Base-by-base conservation (phyloP, 1,140 invertebrate genomes). In the Nautilus pompilius region DNA sequence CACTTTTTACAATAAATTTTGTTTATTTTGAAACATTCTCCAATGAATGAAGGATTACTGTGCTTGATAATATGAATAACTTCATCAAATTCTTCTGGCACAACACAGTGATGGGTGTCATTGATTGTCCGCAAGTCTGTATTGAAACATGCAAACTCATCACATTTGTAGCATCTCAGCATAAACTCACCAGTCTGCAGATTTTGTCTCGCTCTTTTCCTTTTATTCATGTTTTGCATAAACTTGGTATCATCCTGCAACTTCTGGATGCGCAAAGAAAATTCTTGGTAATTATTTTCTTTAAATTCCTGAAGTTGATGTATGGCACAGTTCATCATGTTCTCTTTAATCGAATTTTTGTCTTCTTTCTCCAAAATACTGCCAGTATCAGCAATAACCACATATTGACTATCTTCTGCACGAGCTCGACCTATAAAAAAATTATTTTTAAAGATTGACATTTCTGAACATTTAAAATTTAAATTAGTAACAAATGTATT, bases 321-420 rank as follows among this genome's bases (percentile, higher is more conserved):
- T n/a, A 78, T 72, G 3, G 76, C 74, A 55, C 72, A 60, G 13
- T 67, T 65, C 74, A 76, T 76, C 68, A 76, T 72, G 15, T 58
- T 51, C 58, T 78, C 76, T 30, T 74, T 29, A 32, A 75, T 70
- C 20, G 69, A 55, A 54, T 78, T 78, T 13, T 73, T 33, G 55
- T 75, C 67, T 53, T 78, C 76, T 55, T 73, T 74, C 49, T 71
- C 62, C 6, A 67, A 70, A 17, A 62, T 65, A 10, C 65, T 63
- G 28, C 60, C 55, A n/a, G 66, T 60, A 17, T 59, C 41, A 22
- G 69, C 67, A n/a, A 78, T n/a, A 3, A 75, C 51, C 17, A 64
- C 48, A 65, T 69, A 74, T 33, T 60, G 28, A 49, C 74, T 74
- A 49, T 72, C 66, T 29, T 70, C 63, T 28, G 65, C 69, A 46